Evolutionary conservation across 1,140 invertebrate genomes (phyloP), one percentile per base, ranked within the genome.

Genomic region (Dreissena rostriformis): DNA sequence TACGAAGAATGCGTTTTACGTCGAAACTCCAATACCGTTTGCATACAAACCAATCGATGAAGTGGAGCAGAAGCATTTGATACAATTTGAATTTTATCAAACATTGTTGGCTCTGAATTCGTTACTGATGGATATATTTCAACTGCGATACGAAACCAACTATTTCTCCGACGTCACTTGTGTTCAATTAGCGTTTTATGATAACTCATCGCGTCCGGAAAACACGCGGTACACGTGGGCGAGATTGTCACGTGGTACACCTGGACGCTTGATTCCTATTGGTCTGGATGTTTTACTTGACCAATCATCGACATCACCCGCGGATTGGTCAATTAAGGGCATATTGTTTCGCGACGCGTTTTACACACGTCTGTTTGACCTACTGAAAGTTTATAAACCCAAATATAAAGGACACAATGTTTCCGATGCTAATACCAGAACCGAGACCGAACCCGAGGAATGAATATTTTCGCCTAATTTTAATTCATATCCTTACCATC

Each of bases 241-340:
- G 55, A 88, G 88, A 86, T 84, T 87, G 0, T 91, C 87, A 66
- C 84, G 88, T 12, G 85, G 89, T 24, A 87, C 88, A 19, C 90
- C 91, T 55, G 91, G 89, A 4, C 89, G 84, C 26, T 89, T 88
- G n/a, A 88, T 89, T 28, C 91, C 91, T 0, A 74, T 91, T 7
- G 90, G 90, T 19, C 85, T 91, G 22, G 87, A 90, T 15, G 82
- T 92, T 53, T 85, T 87, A 71, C 86, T 91, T 65, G 87, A 91
- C 49, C 90, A 91, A 67, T 26, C 73, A n/a, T 88, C 86, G 19
- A 71, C 82, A 0, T 66, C 89, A 72, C 51, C 74, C 10, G 76
- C 28, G 15, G 55, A 86, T 14, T 92, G 91, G 91, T 53, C 57
- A 24, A 83, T 92, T 0, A 84, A 67, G 14, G 84, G 80, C 52